Conservation (phyloP, 2,113 vertebrate species). For the Rhodinocichla rosea region DNA sequence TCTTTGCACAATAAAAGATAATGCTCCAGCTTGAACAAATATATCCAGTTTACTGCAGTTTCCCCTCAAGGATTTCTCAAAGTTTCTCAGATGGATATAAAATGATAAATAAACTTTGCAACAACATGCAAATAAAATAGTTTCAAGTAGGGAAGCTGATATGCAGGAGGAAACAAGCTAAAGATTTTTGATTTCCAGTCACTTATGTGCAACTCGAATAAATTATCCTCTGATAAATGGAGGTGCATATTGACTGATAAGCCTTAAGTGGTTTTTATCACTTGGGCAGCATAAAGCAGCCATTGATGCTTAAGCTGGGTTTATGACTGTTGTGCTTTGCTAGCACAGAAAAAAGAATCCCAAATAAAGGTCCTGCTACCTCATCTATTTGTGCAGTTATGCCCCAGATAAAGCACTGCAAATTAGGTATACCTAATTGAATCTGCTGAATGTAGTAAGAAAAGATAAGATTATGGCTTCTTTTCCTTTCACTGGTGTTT, state of each 20-base stretch:
- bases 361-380: not conserved
- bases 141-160: not conserved
- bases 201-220: not conserved
- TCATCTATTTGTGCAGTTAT: not conserved
- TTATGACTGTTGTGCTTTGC: not conserved
- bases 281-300: not conserved
- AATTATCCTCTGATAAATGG: not conserved
- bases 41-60: not conserved
- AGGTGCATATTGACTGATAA: not conserved
- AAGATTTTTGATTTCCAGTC: not conserved
- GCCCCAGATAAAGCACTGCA: not conserved
- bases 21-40: not conserved
- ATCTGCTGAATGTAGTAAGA: not conserved
- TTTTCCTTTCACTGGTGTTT: not conserved
- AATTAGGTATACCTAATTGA: constrained; percentile 4
- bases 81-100: not conserved
- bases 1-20: not conserved
- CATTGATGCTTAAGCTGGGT: not conserved
- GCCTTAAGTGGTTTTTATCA: not conserved
- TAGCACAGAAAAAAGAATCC: not conserved
- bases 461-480: not conserved
- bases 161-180: not conserved
- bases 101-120: not conserved
- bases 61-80: not conserved
- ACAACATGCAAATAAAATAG: not conserved